Conservation (phyloP, 1,140 invertebrate species). For the Antheraea mylitta region DNA sequence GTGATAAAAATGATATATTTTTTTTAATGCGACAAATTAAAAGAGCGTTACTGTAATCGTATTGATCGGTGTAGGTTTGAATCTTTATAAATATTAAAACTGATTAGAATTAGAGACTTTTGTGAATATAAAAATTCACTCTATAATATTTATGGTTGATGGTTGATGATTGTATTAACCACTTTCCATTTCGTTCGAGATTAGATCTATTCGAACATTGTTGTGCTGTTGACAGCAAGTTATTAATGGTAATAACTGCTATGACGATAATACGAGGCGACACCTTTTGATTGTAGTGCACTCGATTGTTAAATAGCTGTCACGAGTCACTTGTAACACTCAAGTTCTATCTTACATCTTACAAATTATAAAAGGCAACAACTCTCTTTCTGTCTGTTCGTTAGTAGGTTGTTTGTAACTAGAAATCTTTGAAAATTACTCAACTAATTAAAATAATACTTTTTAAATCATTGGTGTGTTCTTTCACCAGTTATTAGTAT, state of each 20-base stretch:
- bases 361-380: background rate
- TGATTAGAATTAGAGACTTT: too few species aligned
- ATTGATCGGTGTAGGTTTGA: too few species aligned
- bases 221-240: slow-evolving; percentile 20
- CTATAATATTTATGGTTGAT: slow-evolving; percentile 6
- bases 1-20: too few species aligned
- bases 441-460: too few species aligned
- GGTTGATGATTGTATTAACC: slow-evolving; percentile 16
- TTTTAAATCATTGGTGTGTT: too few species aligned
- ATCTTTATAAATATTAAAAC: too few species aligned
- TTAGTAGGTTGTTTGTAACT: too few species aligned
- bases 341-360: background rate
- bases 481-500: too few species aligned
- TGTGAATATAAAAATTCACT: background rate
- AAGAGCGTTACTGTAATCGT: too few species aligned
- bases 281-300: background rate
- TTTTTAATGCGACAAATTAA: too few species aligned
- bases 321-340: background rate
- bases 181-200: slow-evolving; percentile 29
- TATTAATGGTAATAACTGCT: slow-evolving; percentile 21
- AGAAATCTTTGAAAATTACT: too few species aligned
- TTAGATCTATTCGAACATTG: slow-evolving; percentile 17
- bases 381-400: too few species aligned
- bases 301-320: background rate
- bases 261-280: background rate